Evolutionary conservation across 2,113 vertebrate genomes (phyloP), one percentile per base, ranked within the genome.

Genomic region (Corythoichthys intestinalis): DNA sequence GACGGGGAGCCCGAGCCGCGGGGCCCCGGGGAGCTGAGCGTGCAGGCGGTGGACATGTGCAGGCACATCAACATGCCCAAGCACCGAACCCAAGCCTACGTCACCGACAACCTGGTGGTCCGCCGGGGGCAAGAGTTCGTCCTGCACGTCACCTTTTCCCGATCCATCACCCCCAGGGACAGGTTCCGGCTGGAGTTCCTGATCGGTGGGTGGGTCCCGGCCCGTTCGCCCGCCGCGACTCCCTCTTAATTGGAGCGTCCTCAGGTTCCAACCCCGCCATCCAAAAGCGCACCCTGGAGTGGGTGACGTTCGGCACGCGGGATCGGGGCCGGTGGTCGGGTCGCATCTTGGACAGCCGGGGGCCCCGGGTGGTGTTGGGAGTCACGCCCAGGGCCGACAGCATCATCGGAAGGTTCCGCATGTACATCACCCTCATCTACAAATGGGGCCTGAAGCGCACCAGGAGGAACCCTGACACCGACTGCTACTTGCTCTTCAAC

Each of bases 401-500:
- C 88, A 93, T 97, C 7, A 69, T 96, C 67, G 96, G 97, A 6
- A 94, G 91, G 73, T 98, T 93, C 74, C 92, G 92, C 0, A 82
- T 90, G 3, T 95, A 94, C 0, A 63, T 95, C 15, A 92, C 91
- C 0, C 39, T 96, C 5, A 50, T 81, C 82, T 6, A 67, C 73
- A 7, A 78, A 69, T 0, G 1, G 0, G 93, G 93, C 37, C 83
- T 94, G 46, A 47, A 90, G 20, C 85, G 94, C 12, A 94, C 93
- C 28, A 60, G 0, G 0, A 89, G 92, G 60, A 83, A 93, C 67
- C 2, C 82, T 0, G 73, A 15, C 0, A 93, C 88, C 0, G 94
- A 98, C 74, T 67, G 94, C 0, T 98, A 98, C 52, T 79, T 99
- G 74, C 91, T 98, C 49, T 99, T 94, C 91, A 99, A 99, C 44